phyloP scores from a whole-genome alignment of 1,140 invertebrate genomes.

The Oncopodura yosiiana region DNA sequence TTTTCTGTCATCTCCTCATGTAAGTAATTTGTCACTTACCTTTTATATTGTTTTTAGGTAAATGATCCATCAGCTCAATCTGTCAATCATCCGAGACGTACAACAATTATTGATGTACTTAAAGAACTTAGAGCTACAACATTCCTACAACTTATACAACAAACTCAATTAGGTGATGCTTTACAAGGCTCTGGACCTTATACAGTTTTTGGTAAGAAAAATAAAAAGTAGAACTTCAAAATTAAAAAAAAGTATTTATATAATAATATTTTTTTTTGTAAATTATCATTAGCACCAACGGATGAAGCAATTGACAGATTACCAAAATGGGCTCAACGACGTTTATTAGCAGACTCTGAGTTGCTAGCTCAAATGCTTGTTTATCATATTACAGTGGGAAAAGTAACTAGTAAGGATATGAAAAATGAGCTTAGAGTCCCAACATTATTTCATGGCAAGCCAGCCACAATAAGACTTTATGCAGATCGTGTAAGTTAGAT shows the following conservation, averaged over 20 bases:
- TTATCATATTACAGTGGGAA: constrained; percentile 35
- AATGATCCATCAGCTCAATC: constrained; percentile 28
- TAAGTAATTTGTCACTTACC: neutral
- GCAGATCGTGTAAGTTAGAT: constrained; percentile 29
- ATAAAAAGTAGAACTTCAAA: too few species aligned
- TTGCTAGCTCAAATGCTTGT: constrained; percentile 35
- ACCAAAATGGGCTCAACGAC: constrained; percentile 34
- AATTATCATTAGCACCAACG: too few species aligned
- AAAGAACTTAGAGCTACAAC: constrained; percentile 34
- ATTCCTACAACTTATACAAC: constrained; percentile 34
- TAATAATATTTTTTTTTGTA: too few species aligned
- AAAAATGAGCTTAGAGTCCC: constrained; percentile 34
- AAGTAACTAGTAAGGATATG: constrained; percentile 31
- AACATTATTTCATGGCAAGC: constrained; percentile 32
- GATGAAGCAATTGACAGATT: constrained; percentile 36
- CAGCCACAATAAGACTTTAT: constrained; percentile 32
- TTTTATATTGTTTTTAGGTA: constrained; percentile 22
- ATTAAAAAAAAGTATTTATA: too few species aligned
- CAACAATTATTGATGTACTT: constrained; percentile 35
- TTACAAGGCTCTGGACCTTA: constrained; percentile 35
- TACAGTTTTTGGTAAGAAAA: constrained; percentile 36
- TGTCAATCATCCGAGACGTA: constrained; percentile 34
- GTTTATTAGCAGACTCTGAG: constrained; percentile 31
- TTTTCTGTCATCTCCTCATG: neutral
- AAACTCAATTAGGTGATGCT: constrained; percentile 32